These are phyloP conservation scores for Albula goreensis DNA, from an alignment of 2,113 vertebrate species.

Conservation along the genomic window DNA sequence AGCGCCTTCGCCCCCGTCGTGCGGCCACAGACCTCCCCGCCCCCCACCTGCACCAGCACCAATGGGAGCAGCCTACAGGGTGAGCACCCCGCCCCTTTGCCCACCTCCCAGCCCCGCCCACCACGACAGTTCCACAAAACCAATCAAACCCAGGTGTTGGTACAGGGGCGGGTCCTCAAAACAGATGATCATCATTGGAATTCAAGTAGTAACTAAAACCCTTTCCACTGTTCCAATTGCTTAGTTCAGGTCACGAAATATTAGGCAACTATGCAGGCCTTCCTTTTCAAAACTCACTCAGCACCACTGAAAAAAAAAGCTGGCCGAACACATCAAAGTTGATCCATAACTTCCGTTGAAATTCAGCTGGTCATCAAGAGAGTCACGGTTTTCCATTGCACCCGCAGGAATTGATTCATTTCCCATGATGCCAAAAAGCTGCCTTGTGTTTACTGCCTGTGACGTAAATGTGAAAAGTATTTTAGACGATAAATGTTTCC, in stretches of 20 bases:
- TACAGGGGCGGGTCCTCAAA: background rate
- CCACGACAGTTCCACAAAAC: background rate
- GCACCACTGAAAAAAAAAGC: background rate
- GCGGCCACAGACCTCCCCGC: slow-evolving; percentile 85
- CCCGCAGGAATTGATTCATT: background rate
- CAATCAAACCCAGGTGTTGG: background rate
- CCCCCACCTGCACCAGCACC: slow-evolving; percentile 87
- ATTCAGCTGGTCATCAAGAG: background rate
- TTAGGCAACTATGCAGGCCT: background rate
- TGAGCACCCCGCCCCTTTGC: slow-evolving; percentile 67
- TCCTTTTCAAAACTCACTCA: background rate
- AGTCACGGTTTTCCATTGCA: background rate
- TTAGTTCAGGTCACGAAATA: background rate
- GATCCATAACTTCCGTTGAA: slow-evolving; percentile 76
- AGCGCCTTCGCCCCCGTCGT: slow-evolving; percentile 97
- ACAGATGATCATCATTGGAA: background rate
- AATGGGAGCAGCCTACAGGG: slow-evolving; percentile 87
- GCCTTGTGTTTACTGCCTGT: background rate
- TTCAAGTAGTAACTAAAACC: background rate
- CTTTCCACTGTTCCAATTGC: background rate
- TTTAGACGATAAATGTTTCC: background rate
- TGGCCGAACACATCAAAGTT: slow-evolving; percentile 51
- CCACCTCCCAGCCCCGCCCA: slow-evolving; percentile 39
- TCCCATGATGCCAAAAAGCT: background rate
- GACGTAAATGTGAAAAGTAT: background rate